Percentiles rank a stretch among this genome's conserved stretches.
phyloP scores from a whole-genome alignment of 2,888 invertebrate species.

The Lithodes maja region DNA sequence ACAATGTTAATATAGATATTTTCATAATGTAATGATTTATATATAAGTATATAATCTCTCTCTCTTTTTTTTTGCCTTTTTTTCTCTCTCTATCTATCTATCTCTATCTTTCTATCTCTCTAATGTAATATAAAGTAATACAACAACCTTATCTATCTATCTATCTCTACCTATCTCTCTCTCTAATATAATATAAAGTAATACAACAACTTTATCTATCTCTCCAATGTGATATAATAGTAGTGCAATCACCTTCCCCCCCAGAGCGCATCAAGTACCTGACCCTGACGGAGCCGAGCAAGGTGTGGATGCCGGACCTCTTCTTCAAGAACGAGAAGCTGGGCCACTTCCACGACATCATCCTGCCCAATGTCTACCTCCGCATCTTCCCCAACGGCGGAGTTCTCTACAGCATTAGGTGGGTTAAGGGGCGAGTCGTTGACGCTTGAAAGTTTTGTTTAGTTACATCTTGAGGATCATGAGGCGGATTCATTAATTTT shows the following conservation, averaged over 20 bases:
- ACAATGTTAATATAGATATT: too few relatives aligned
- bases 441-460: too few relatives aligned
- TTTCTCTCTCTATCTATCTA: too few relatives aligned
- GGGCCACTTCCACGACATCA: slow-evolving; percentile 70
- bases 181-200: background rate
- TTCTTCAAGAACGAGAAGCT: slow-evolving; percentile 81
- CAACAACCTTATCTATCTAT: background rate
- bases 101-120: too few relatives aligned
- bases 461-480: too few relatives aligned
- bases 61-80: too few relatives aligned
- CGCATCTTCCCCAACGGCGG: slow-evolving; percentile 68
- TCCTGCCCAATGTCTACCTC: slow-evolving; percentile 68
- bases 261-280: slow-evolving; percentile 91
- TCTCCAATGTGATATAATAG: too few relatives aligned
- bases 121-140: too few relatives aligned
- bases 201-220: background rate
- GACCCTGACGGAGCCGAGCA: slow-evolving; percentile 93
- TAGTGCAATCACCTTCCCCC: background rate
- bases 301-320: slow-evolving; percentile 98
- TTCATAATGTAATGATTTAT: too few relatives aligned
- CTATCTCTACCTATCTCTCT: too few relatives aligned
- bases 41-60: too few relatives aligned
- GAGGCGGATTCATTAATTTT: too few relatives aligned
- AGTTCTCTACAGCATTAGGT: slow-evolving; percentile 70
- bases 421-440: background rate